These are phyloP conservation scores for Microctonus hyperodae DNA, from an alignment of 2,888 invertebrate species.

Conservation along the genomic window DNA sequence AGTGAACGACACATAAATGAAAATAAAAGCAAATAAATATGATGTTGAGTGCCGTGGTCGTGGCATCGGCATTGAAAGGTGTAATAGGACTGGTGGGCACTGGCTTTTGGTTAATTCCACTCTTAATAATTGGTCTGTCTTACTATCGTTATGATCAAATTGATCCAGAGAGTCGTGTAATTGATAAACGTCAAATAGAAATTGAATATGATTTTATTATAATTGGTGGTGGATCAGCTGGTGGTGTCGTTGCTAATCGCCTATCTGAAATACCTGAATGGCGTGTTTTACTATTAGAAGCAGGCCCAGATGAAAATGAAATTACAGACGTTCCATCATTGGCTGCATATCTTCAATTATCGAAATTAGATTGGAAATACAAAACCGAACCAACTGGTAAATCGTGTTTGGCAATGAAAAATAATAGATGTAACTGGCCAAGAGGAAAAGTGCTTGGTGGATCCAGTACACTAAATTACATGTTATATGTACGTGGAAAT, in stretches of 20 bases:
- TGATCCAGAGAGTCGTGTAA: constrained; percentile 81
- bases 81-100: constrained; percentile 79
- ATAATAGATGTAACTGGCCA: constrained; percentile 86
- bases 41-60: constrained; percentile 78
- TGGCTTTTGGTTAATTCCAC: constrained; percentile 84
- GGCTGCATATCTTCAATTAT: constrained; percentile 85
- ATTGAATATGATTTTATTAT: constrained; percentile 86
- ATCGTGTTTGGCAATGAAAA: constrained; percentile 84
- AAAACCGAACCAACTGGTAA: constrained; percentile 84
- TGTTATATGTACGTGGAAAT: constrained; percentile 89
- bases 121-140: constrained; percentile 81
- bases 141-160: constrained; percentile 81
- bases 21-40: constrained; percentile 62
- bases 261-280: constrained; percentile 79
- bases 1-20: background rate
- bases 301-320: constrained; percentile 88
- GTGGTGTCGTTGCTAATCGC: constrained; percentile 86
- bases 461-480: constrained; percentile 85
- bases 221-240: constrained; percentile 88
- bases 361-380: constrained; percentile 88
- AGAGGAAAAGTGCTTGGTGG: constrained; percentile 91
- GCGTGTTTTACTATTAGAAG: constrained; percentile 82
- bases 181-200: constrained; percentile 72
- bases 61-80: constrained; percentile 77
- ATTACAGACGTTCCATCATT: constrained; percentile 87